Percentiles rank a stretch among this genome's conserved stretches.
These are phyloP conservation scores for Synergus umbraculus DNA, from an alignment of 2,888 invertebrate genomes.

Conservation along the genomic window DNA sequence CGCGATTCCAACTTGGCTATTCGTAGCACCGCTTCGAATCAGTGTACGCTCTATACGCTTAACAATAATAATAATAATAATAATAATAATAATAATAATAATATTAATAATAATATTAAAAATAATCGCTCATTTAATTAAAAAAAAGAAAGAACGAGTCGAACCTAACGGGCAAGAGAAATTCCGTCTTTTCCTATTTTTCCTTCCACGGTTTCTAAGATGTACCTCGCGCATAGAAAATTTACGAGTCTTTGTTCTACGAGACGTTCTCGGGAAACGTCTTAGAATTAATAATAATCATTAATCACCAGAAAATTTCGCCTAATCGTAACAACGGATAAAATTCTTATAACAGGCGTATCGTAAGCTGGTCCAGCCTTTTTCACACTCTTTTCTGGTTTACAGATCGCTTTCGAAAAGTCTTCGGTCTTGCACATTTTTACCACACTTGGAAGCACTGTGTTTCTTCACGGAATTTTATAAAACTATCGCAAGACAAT, in stretches of 20 bases:
- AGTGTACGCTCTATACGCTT: conserved; percentile 29
- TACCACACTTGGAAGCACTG: conserved; percentile 66
- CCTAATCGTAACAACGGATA: conserved; percentile 61
- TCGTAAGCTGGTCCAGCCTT: conserved; percentile 41
- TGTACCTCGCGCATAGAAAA: conserved; percentile 19
- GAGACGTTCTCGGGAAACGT: conserved; percentile 14
- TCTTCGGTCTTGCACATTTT: conserved; percentile 46
- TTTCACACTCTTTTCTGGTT: conserved; percentile 45
- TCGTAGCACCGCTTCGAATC: conserved; percentile 37
- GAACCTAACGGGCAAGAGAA: conserved; percentile 25
- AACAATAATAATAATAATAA: conserved; percentile 20
- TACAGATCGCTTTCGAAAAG: conserved; percentile 49
- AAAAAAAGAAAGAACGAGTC: neutral
- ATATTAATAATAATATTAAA: conserved; percentile 4
- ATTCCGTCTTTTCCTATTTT: conserved; percentile 28
- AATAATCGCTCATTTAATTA: conserved; percentile 1
- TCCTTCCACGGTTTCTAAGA: neutral
- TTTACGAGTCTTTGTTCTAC: conserved; percentile 25
- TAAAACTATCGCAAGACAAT: conserved; percentile 35
- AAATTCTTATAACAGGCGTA: conserved; percentile 56
- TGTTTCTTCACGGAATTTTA: conserved; percentile 46
- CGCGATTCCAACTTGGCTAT: conserved; percentile 51
- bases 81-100: conserved; percentile 25
- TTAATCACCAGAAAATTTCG: conserved; percentile 34
- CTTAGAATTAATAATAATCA: conserved; percentile 10